Conservation (phyloP, 2,797 vertebrate species). For the Eleutherodactylus coqui region DNA sequence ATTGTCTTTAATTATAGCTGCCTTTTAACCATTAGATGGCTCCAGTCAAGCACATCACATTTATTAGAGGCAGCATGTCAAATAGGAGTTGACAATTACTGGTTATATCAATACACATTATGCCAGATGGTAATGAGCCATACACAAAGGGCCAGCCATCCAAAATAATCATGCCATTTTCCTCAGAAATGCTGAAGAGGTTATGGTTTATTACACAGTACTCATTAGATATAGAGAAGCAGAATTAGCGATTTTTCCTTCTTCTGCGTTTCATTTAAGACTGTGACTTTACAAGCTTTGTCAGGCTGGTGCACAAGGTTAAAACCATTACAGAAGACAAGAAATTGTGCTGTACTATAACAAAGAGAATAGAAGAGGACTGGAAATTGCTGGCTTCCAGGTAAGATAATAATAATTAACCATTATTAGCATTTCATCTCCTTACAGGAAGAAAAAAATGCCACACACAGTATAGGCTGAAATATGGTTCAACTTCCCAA, state of each 20-base stretch:
- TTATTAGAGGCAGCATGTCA: constrained; percentile 97
- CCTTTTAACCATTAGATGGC: constrained; percentile 78
- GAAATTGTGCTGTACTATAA: constrained; percentile 73
- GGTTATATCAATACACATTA: constrained; percentile 96
- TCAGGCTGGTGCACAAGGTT: constrained; percentile 81
- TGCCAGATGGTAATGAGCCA: constrained; percentile 92
- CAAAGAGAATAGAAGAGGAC: constrained; percentile 69
- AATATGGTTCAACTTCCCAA: too few species aligned
- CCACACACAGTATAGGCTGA: neutral
- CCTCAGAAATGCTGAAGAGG: constrained; percentile 81
- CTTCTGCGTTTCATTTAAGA: constrained; percentile 80
- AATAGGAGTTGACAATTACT: constrained; percentile 92
- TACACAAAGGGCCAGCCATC: constrained; percentile 83
- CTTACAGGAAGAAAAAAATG: neutral
- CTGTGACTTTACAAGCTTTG: constrained; percentile 75
- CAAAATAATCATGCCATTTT: constrained; percentile 84
- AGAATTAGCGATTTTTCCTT: constrained; percentile 81
- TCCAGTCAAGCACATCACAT: constrained; percentile 86
- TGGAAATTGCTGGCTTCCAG: constrained; percentile 59
- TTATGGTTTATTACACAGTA: constrained; percentile 86
- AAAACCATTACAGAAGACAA: constrained; percentile 76
- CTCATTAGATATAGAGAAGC: constrained; percentile 82
- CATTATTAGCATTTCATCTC: neutral
- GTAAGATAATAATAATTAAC: neutral
- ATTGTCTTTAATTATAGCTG: constrained; percentile 76